phyloP scores from a whole-genome alignment of 2,888 invertebrate genomes.

The Pycnomerus fuliginosus region DNA sequence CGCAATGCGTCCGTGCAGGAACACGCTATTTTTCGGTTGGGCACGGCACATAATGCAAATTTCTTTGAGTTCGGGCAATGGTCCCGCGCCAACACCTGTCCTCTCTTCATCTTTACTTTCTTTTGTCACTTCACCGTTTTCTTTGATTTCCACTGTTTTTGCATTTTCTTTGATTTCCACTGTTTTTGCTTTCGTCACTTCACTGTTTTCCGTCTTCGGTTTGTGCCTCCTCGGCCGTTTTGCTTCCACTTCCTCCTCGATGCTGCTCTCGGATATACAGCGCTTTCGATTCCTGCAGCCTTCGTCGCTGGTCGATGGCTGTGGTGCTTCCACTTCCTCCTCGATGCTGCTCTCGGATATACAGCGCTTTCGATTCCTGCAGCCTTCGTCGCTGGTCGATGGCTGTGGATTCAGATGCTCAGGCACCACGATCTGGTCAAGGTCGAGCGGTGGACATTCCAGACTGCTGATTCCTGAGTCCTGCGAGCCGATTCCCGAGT shows the following conservation, averaged over 20 bases:
- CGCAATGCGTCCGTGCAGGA: conserved; percentile 65
- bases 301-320: conserved; percentile 12
- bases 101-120: conserved; percentile 5
- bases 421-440: conserved; percentile 47
- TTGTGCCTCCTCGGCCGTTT: conserved; percentile 24
- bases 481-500: conserved; percentile 47
- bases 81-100: conserved; percentile 1
- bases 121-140: conserved; percentile 4
- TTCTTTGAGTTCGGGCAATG: conserved; percentile 43
- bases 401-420: conserved; percentile 27
- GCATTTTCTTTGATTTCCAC: conserved; percentile 8
- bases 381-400: conserved; percentile 12
- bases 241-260: conserved; percentile 38
- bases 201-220: no score
- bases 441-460: conserved; percentile 41
- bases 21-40: conserved; percentile 66
- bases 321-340: conserved; percentile 33
- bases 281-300: conserved; percentile 30
- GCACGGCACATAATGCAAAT: conserved; percentile 64
- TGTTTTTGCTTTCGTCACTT: conserved; percentile 30
- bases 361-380: conserved; percentile 31
- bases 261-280: conserved; percentile 40
- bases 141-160: conserved; percentile 12
- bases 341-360: conserved; percentile 43
- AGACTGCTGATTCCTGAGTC: conserved; percentile 53